Conservation (phyloP, 2,888 invertebrate genomes). For the Sylvicola fuscatus region DNA sequence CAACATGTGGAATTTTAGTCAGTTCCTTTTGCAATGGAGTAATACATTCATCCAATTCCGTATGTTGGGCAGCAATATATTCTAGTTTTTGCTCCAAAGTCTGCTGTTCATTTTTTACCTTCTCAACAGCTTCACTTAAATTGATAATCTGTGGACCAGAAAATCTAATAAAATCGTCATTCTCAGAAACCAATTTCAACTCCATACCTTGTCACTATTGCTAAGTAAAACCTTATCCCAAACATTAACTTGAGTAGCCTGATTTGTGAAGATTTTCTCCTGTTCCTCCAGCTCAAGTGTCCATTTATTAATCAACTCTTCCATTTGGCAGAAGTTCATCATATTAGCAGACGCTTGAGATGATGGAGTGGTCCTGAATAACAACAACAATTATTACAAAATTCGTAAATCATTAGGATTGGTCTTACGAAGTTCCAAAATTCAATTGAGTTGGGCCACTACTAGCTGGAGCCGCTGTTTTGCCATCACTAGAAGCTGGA, state of each 20-base stretch:
- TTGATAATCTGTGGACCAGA: slow-evolving; percentile 35
- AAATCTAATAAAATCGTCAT: slow-evolving; percentile 1
- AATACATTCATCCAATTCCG: slow-evolving; percentile 74
- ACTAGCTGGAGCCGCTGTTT: no score
- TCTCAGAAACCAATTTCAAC: no score
- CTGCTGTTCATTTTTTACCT: slow-evolving; percentile 73
- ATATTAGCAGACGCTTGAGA: slow-evolving; percentile 28
- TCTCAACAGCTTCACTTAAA: slow-evolving; percentile 69
- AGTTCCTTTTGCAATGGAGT: slow-evolving; percentile 69
- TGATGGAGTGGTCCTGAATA: slow-evolving; percentile 13
- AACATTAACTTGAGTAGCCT: slow-evolving; percentile 86
- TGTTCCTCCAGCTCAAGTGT: slow-evolving; percentile 80
- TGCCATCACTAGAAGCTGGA: no score
- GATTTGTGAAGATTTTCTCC: slow-evolving; percentile 79
- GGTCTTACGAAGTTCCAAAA: no score
- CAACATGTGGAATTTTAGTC: slow-evolving; percentile 43
- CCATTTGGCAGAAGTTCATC: slow-evolving; percentile 66
- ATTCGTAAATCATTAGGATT: no score
- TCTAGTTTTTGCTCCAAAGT: slow-evolving; percentile 83
- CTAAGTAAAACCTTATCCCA: slow-evolving; percentile 83
- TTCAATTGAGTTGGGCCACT: no score
- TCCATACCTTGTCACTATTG: slow-evolving; percentile 68
- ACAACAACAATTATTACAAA: neutral
- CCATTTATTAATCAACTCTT: slow-evolving; percentile 90
- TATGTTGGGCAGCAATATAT: slow-evolving; percentile 81